Conservation (phyloP, 2,113 vertebrate species). For the Caranx melampygus region DNA sequence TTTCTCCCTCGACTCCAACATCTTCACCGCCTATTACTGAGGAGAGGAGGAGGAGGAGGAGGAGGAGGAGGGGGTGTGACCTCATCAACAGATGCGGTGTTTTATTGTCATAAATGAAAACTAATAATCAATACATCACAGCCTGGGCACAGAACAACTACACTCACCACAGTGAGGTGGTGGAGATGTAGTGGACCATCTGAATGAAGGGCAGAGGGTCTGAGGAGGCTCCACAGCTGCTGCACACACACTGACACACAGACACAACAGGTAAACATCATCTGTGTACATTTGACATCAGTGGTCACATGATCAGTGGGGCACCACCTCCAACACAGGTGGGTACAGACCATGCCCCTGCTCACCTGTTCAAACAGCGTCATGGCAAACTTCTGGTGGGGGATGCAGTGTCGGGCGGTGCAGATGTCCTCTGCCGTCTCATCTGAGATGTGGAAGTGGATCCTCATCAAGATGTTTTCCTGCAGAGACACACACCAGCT, state of each 20-base stretch:
- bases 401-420: conserved; percentile 93
- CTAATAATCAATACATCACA: no score
- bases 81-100: not conserved
- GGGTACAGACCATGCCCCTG: not conserved
- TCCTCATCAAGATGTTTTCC: conserved; percentile 97
- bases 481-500: conserved; percentile 55
- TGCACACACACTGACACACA: conserved; percentile 91
- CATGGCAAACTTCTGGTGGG: conserved; percentile 99
- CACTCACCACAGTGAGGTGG: conserved; percentile 96
- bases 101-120: no score
- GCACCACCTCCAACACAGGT: not conserved
- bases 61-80: no score
- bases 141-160: no score
- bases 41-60: not conserved
- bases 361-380: conserved; percentile 97
- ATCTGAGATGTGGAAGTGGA: conserved; percentile 97
- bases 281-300: no score
- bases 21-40: conserved; percentile 95
- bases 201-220: conserved; percentile 96
- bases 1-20: conserved; percentile 94
- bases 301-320: no score
- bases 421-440: conserved; percentile 97
- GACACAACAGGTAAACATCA: no score
- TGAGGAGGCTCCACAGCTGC: conserved; percentile 95
- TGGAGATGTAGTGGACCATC: conserved; percentile 99